Base-by-base conservation (phyloP, 1,140 invertebrate genomes). In the Pollicipes pollicipes region DNA sequence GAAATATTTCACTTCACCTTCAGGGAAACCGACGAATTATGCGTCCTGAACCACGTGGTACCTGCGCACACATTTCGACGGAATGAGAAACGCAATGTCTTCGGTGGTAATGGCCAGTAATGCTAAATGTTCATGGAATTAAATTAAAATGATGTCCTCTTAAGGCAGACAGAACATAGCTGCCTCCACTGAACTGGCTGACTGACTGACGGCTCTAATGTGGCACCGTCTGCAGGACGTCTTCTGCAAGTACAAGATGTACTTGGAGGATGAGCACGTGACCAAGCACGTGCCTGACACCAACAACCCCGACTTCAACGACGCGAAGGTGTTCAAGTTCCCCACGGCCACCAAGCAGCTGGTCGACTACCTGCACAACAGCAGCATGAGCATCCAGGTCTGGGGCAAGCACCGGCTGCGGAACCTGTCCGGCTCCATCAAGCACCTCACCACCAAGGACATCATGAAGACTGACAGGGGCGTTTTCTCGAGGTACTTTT, bases 251-350 rank as follows among this genome's bases (percentile, higher is more conserved):
- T 86, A 84, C 76, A 78, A 78, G 70, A 79, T 87, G 70, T 84
- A 82, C 76, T 37, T 78, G 28, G 83, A 84, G 63, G 75, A 80
- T 30, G 79, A 81, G 21, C 77, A 77, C 2, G 72, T 72, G 37
- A 85, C 85, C 1, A 78, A 80, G 68, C 77, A 76, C 27, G 76
- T 83, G 3, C 74, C 76, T 17, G 80, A 82, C 68, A 82, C 82
- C 17, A 76, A 75, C 27, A 85, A 85, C 76, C 84, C 85, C 8
- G 80, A 83, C 70, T 86, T 84, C 78, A 82, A 82, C 72, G 80
- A 84, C 75, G 77, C 78, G 70, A 79, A 82, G 76, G 74, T 80
- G 37, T 81, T 81, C 75, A 75, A 76, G 32, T 83, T 80, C 74
- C 72, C 73, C 30, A 79, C 80, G 32, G 81, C 78, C 32, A 83